These are phyloP conservation scores for Erebia ligea DNA, from an alignment of 2,888 invertebrate species.

Conservation along the genomic window DNA sequence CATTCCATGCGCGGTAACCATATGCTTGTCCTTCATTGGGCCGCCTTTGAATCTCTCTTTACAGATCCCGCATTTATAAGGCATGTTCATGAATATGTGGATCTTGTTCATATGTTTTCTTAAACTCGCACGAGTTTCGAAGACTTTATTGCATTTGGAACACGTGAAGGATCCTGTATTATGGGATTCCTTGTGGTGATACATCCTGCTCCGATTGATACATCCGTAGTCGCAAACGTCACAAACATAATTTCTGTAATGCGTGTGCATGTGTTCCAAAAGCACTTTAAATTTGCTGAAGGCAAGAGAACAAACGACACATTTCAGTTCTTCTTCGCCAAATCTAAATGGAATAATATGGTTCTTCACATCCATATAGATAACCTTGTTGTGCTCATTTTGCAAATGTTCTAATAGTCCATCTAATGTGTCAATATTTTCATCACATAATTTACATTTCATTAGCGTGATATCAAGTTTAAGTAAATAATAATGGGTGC, in stretches of 20 bases:
- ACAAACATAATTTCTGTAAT: slow-evolving; percentile 55
- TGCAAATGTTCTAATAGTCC: slow-evolving; percentile 6
- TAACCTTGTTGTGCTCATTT: background rate
- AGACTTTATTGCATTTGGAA: slow-evolving; percentile 61
- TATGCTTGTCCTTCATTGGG: slow-evolving; percentile 40
- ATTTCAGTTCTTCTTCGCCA: slow-evolving; percentile 41
- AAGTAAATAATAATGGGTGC: background rate
- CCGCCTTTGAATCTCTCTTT: slow-evolving; percentile 51
- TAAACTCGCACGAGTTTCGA: slow-evolving; percentile 54
- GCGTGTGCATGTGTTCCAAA: slow-evolving; percentile 55
- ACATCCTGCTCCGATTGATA: slow-evolving; percentile 45
- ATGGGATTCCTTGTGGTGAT: slow-evolving; percentile 45
- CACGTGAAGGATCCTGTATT: slow-evolving; percentile 51
- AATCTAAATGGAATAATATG: slow-evolving; percentile 51
- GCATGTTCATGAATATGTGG: slow-evolving; percentile 33
- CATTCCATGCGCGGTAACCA: slow-evolving; percentile 44
- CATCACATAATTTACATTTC: slow-evolving; percentile 5
- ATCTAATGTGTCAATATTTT: background rate
- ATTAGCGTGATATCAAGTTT: slow-evolving; percentile 14
- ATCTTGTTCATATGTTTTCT: slow-evolving; percentile 50
- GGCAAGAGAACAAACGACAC: slow-evolving; percentile 40
- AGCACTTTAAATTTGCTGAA: slow-evolving; percentile 45
- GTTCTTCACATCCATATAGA: slow-evolving; percentile 5
- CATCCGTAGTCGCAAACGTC: slow-evolving; percentile 51
- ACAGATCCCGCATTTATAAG: slow-evolving; percentile 53